Evolutionary conservation across 35 echinoderm and acorn worm species (phyloP), one percentile per base, ranked within the genome.

Genomic region (Acanthaster planci): DNA sequence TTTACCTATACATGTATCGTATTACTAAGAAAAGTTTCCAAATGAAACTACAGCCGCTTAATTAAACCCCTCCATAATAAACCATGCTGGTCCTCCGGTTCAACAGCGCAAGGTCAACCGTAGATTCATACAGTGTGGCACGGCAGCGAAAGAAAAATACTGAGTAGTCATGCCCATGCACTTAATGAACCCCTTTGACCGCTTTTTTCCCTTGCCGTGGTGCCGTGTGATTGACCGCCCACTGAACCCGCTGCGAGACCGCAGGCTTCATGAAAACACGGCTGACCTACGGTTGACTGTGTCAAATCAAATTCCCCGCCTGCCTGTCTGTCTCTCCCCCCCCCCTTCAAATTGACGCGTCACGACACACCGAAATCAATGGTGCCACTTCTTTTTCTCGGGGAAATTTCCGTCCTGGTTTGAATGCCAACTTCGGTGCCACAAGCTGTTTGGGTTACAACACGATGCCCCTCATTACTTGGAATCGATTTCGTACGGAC

Each of bases 231-330:
- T 35, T 72, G 64, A 72, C 64, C 64, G 64, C 23, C 34, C 7
- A 72, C 23, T 72, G 64, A 72, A 72, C 64, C 34, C 64, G 26
- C 34, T 22, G 7, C 23, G 19, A 10, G 64, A 72, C 64, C 64
- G 64, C 64, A 72, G 64, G 64, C 64, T 31, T 21, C 64, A 72
- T 72, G 64, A 72, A 72, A 72, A 72, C 64, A 72, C 64, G 64
- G 19, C 30, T 72, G 64, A 72, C 64, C 64, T 72, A 72, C 64
- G 30, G 26, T 72, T 29, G 64, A 72, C 64, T 72, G 64, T 26
- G 64, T 72, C 23, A 26, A 72, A 72, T 72, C 23, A 26, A 72
- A 72, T 72, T 72, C 4, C 42, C 42, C 42, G 64, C 29, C 64
- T 31, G 64, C 64, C 64, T 26, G 64, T 72, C 64, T 72, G 34